Base-by-base conservation (phyloP, 2,888 invertebrate species). In the Brenthis daphne region DNA sequence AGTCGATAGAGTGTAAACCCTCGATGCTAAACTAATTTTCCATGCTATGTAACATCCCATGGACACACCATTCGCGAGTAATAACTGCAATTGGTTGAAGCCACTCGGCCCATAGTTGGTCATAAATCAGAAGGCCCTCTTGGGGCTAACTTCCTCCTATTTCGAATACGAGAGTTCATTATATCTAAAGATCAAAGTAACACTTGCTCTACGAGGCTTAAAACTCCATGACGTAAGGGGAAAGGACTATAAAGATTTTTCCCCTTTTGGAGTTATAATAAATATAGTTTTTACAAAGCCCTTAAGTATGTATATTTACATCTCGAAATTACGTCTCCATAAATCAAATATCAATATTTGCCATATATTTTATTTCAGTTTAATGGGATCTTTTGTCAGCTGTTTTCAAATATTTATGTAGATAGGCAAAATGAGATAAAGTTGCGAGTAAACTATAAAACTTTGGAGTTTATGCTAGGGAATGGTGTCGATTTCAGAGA, bases 141-240 rank as follows among this genome's bases (percentile, higher is more conserved):
- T 57, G 60, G 69, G 74, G 72, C 73, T 73, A 74, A 70, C 65
- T 73, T 63, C 61, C 64, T 65, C 68, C 70, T 71, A 71, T 72
- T 67, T 75, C 63, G 56, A 73, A 66, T 64, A 64, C 65, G 69
- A 57, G 61, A 66, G 51, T 69, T 70, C 71, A 74, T 74, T 75
- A 73, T 76, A 73, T 73, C 60, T 71, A 69, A 73, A 73, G 70
- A 75, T 74, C 74, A 73, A 76, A 74, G 72, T 68, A 72, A 75
- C 69, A 76, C 64, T 73, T 67, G 50, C 56, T 71, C 72, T 74
- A 68, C 71, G 67, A 67, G 72, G 69, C 70, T 70, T 69, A 63
- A 74, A 73, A 71, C 67, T 72, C 65, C 72, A 72, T 69, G 68
- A 73, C 65, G 61, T 71, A 57, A 67, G 64, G 48, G 68, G 65